Evolutionary conservation across 2,113 vertebrate species (phyloP).

Genomic region (Myrmecophaga tridactyla): DNA sequence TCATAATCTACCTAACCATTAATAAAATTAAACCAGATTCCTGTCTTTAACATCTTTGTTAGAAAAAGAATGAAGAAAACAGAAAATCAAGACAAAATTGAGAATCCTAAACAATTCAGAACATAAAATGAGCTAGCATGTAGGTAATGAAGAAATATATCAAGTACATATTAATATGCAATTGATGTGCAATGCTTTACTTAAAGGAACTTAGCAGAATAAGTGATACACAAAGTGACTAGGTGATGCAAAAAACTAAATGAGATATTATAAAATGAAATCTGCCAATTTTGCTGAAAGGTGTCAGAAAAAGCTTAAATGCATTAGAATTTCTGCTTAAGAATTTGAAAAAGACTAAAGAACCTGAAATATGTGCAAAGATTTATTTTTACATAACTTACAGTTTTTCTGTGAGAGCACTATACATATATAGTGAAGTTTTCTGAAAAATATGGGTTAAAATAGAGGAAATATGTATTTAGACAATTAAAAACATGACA

Average conservation of each 20-base stretch:
- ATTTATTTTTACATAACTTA: neutral
- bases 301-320: neutral
- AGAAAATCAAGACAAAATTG: neutral
- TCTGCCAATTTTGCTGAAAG: neutral
- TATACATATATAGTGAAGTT: too few relatives aligned
- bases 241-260: too few relatives aligned
- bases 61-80: neutral
- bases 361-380: neutral
- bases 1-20: neutral
- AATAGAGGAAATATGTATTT: too few relatives aligned
- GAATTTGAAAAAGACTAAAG: neutral
- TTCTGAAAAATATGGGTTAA: too few relatives aligned
- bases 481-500: too few relatives aligned
- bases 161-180: neutral
- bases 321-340: neutral
- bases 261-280: too few relatives aligned
- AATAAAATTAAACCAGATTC: neutral
- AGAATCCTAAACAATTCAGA: neutral
- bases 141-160: neutral
- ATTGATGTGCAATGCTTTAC: neutral
- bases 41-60: neutral
- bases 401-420: too few relatives aligned
- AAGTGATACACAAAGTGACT: too few relatives aligned
- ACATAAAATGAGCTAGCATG: neutral
- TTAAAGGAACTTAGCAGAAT: neutral